A percentile compares a stretch with the other conserved stretches of the same genome.
Evolutionary conservation across 1,140 invertebrate species (phyloP).

Genomic region (Ceratina australensis): DNA sequence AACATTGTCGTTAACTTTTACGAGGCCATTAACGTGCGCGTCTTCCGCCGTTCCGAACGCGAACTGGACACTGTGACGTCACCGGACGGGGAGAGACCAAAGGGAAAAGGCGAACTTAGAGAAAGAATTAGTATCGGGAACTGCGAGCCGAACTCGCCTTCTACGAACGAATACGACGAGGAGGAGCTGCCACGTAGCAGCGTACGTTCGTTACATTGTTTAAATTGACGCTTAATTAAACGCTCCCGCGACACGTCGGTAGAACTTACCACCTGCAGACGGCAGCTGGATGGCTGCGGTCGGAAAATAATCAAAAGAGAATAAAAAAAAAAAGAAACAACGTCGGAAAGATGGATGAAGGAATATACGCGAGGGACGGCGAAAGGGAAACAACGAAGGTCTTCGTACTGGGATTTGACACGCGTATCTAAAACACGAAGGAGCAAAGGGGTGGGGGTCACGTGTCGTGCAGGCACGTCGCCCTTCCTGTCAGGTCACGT

Average conservation of each 20-base stretch:
- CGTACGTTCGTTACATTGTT: background rate
- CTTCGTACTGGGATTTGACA: conserved; percentile 78
- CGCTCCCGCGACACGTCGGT: background rate
- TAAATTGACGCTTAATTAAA: too few relatives aligned
- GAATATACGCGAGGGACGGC: conserved; percentile 49
- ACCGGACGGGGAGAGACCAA: conserved; percentile 62
- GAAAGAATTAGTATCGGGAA: conserved; percentile 68
- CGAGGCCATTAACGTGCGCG: conserved; percentile 77
- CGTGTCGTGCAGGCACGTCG: conserved; percentile 71
- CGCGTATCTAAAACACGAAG: conserved; percentile 77
- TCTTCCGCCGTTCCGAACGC: conserved; percentile 70
- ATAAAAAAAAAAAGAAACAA: conserved; percentile 34
- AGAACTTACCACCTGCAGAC: conserved; percentile 2
- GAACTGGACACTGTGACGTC: conserved; percentile 74
- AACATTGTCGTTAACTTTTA: conserved; percentile 80
- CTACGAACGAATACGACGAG: conserved; percentile 4
- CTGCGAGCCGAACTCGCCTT: conserved; percentile 21
- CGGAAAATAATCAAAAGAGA: conserved; percentile 18
- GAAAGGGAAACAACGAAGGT: conserved; percentile 45
- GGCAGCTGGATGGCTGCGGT: background rate
- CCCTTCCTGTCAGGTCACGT: conserved; percentile 76
- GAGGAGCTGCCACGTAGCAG: too few relatives aligned
- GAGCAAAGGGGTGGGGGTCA: conserved; percentile 64
- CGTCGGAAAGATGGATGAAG: conserved; percentile 52
- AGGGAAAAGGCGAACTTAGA: conserved; percentile 53